These are phyloP conservation scores for Charaxes varanes DNA, from an alignment of 1,140 invertebrate genomes.

Conservation along the genomic window DNA sequence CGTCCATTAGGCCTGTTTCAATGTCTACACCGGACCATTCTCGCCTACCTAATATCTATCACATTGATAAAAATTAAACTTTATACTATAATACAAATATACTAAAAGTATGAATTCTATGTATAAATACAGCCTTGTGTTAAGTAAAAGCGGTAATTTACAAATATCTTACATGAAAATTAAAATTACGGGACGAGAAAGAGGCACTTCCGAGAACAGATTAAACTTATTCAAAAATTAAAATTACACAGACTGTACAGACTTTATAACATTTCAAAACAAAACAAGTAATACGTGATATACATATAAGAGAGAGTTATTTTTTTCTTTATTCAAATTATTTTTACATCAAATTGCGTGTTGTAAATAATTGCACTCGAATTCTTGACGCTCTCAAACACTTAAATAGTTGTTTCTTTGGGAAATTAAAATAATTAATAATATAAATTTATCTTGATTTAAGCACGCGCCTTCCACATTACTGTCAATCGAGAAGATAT, in stretches of 20 bases:
- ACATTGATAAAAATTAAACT: conserved; percentile 40
- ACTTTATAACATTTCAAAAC: conserved; percentile 28
- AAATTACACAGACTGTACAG: conserved; percentile 51
- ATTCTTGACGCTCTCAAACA: conserved; percentile 34
- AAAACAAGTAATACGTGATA: conserved; percentile 38
- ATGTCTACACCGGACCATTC: conserved; percentile 10
- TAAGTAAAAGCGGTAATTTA: conserved; percentile 57
- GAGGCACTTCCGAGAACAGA: conserved; percentile 66
- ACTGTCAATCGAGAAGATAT: conserved; percentile 33
- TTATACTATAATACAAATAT: conserved; percentile 41
- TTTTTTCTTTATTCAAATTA: conserved; percentile 29
- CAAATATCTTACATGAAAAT: conserved; percentile 65
- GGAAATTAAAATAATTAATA: conserved; percentile 49
- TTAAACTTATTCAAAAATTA: conserved; percentile 45
- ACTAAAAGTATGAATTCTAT: conserved; percentile 37
- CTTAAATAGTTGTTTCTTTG: conserved; percentile 62
- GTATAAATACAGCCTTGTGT: conserved; percentile 62
- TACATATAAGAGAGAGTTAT: conserved; percentile 55
- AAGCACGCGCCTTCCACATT: conserved; percentile 29
- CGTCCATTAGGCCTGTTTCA: conserved; percentile 40
- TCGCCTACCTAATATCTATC: conserved; percentile 37
- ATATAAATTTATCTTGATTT: conserved; percentile 32
- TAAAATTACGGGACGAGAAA: conserved; percentile 55
- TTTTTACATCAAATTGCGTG: conserved; percentile 38
- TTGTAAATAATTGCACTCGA: conserved; percentile 51